phyloP scores from a whole-genome alignment of 2,113 vertebrate species.

The Turnix velox region DNA sequence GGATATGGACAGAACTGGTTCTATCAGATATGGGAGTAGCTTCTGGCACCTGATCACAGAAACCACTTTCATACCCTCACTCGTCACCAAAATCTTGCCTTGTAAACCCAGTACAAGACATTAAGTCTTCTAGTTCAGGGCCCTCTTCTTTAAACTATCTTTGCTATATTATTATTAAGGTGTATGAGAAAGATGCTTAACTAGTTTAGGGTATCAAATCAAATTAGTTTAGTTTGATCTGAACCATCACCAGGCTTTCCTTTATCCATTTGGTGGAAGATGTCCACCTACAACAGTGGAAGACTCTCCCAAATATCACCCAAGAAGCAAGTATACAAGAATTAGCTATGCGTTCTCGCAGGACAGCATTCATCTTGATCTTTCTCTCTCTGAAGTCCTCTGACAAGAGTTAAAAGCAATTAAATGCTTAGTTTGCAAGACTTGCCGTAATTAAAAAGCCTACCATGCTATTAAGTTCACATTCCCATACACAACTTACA shows the following conservation, averaged over 20 bases:
- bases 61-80: not conserved
- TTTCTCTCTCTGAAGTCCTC: not conserved
- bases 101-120: accelerated
- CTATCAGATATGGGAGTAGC: not conserved
- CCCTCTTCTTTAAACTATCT: not conserved
- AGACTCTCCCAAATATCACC: not conserved
- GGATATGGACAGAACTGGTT: accelerated
- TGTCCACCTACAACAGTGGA: not conserved
- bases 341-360: not conserved
- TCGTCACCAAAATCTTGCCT: not conserved
- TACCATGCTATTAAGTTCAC: not conserved
- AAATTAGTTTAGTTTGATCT: too few species aligned
- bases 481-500: not conserved
- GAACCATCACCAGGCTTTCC: not conserved
- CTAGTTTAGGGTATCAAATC: not conserved
- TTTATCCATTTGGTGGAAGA: not conserved
- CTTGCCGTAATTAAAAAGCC: not conserved
- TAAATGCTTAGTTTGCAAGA: not conserved
- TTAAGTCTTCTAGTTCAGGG: not conserved
- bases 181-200: not conserved
- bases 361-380: not conserved
- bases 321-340: not conserved
- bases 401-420: not conserved
- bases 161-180: not conserved
- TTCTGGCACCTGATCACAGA: not conserved